Base-by-base conservation (phyloP, 1,140 invertebrate genomes). In the Heliconius hewitsoni region DNA sequence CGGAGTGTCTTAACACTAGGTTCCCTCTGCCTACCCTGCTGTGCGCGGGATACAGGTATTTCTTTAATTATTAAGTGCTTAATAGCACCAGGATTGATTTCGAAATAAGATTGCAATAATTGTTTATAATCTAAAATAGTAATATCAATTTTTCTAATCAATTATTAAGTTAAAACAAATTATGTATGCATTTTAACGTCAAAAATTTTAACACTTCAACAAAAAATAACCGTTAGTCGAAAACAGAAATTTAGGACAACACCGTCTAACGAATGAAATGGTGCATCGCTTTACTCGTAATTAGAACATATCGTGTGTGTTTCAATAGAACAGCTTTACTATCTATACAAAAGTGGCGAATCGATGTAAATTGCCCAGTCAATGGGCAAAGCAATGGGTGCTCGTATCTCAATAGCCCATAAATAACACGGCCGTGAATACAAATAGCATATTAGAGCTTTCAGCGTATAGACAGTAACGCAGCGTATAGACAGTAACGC, bases 361-460 rank as follows among this genome's bases (percentile, higher is more conserved):
- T 86, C 86, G 83, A 87, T 91, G 89, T 90, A 90, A 93, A 93
- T 91, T 89, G 86, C 86, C 85, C 78, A 87, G 84, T 86, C 84
- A 91, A 93, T 91, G 85, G 89, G 84, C 78, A 76, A 80, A 81
- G 76, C 81, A 83, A 85, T 87, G 82, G 85, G 79, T 83, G 84
- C 87, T 87, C 90, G 86, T 89, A 91, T 91, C 89, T 90, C 89
- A 90, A 91, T 91, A 86, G 90, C 82, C 90, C 84, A 91, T 93
- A 93, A 93, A 93, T 90, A 92, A 90, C 90, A 89, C 88, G 84
- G 85, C 86, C 86, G 87, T 91, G 91, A 93, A 92, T 93, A 93
- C 90, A 92, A 92, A 93, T 93, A 89, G 91, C 87, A 92, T 91
- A 93, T 93, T 93, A 93, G 87, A 89, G 88, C 86, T 83, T 85